Base-by-base conservation (phyloP, 2,797 vertebrate genomes). In the Rhincodon typus region DNA sequence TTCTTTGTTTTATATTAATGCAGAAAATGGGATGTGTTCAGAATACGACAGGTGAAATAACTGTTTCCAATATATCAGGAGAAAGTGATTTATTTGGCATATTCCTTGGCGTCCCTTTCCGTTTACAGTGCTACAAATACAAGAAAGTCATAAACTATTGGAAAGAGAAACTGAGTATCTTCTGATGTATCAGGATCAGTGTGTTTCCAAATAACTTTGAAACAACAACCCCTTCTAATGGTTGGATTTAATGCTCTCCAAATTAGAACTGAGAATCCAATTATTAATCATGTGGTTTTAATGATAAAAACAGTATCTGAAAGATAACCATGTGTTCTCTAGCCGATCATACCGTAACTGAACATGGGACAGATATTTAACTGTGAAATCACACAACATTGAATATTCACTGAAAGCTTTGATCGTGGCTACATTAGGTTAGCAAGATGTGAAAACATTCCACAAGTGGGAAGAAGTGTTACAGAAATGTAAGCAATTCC, bases 251-350 rank as follows among this genome's bases (percentile, higher is more conserved):
- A 88, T 30, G 13, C 12, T 62, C n/a, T 12, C 30, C 62, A 57
- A 6, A 93, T 23, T 62, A 50, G 50, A 53, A 88, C 50, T 30
- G 27, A 93, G 62, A 19, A 93, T 93, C n/a, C n/a, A 67, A 67
- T 38, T 67, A 67, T 19, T 21, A 67, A 93, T 23, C 62, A 67
- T 93, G n/a, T 67, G 23, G 62, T 93, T 93, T 38, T 38, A 93
- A 93, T 93, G 66, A 67, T 91, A 38, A 91, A 21, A 91, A n/a
- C 57, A 91, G n/a, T n/a, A 91, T 67, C 19, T 23, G 70, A 94
- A 94, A 30, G n/a, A 23, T 67, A 23, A 70, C 23, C 8, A 87
- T 53, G n/a, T 94, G 12, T 23, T 50, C 38, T 70, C 46, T 34
- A 53, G 72, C 15, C 6, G 72, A 94, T 50, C 21, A 30, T 72